Conservation (phyloP, 2,888 invertebrate genomes). For the Apamea sordens region DNA sequence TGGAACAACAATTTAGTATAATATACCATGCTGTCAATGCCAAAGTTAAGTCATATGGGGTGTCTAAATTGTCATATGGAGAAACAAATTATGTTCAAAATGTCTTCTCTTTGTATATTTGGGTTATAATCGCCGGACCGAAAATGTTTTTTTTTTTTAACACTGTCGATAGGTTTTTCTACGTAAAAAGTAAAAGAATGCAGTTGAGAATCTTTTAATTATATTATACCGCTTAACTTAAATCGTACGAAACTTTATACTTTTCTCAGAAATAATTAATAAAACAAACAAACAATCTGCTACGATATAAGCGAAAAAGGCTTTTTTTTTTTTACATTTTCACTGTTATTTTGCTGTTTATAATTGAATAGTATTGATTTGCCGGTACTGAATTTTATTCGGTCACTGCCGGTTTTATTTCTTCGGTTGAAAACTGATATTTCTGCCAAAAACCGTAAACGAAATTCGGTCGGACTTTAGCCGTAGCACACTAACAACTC, state of each 20-base stretch:
- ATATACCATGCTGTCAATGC: background rate
- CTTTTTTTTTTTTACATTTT: background rate
- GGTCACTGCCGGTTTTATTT: too few relatives aligned
- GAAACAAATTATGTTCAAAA: background rate
- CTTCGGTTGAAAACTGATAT: background rate
- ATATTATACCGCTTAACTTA: background rate
- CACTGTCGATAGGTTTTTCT: background rate
- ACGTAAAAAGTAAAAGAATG: background rate
- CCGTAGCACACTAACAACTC: background rate
- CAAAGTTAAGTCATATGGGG: background rate
- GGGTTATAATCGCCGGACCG: background rate
- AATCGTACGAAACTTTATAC: background rate
- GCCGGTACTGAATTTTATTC: background rate
- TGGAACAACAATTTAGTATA: conserved; percentile 74
- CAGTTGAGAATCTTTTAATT: background rate
- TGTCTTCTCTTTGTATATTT: background rate
- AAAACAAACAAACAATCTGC: background rate
- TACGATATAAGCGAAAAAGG: too few relatives aligned
- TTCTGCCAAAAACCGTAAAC: background rate
- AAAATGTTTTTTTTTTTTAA: background rate
- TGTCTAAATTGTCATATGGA: background rate
- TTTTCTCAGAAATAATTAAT: background rate
- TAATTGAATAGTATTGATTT: background rate
- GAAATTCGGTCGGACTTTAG: background rate
- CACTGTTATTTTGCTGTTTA: background rate